Base-by-base conservation (phyloP, 2,888 invertebrate genomes). In the Halictus ligatus region DNA sequence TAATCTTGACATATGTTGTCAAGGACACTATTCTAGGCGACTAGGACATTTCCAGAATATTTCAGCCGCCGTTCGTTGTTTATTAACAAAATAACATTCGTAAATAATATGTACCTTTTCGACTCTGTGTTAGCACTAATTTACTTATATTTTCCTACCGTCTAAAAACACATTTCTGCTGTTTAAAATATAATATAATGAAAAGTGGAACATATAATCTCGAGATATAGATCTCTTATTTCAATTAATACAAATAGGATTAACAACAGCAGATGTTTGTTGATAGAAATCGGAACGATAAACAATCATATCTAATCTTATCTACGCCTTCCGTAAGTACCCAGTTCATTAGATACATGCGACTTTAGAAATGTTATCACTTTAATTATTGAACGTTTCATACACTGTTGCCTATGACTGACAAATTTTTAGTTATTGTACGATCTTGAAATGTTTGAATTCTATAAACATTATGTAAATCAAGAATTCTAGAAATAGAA, bases 301-400 rank as follows among this genome's bases (percentile, higher is more conserved):
- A 76, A 54, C 6, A 4, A 4, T 1, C 21, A 7, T 35, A 25
- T 73, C 29, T 86, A 86, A 86, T 87, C 87, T 87, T 86, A 87
- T 87, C 87, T 58, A 72, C n/a, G 4, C 46, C 58, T 75, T 43
- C 50, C 25, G 13, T 43, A 64, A 46, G 75, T 80, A 80, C 29
- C 35, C 69, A 46, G 25, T 78, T 60, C 71, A 71, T 46, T 79
- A 74, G 35, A 0, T 8, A 15, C 50, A 67, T 35, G 46, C 0
- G 35, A 2, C 29, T 69, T 50, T 40, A 40, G 67, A 48, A 18
- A n/a, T 69, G 12, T 71, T 71, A n/a, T 54, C 25, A 7, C 18
- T 77, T 18, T 50, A n/a, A 48, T 77, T 67, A 76, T 60, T 77
- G 0, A 8, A 50, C n/a, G 35, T 13, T 35, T 29, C 8, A 21